These are phyloP conservation scores for Tenthredo livida DNA, from an alignment of 2,888 invertebrate species.

Conservation along the genomic window DNA sequence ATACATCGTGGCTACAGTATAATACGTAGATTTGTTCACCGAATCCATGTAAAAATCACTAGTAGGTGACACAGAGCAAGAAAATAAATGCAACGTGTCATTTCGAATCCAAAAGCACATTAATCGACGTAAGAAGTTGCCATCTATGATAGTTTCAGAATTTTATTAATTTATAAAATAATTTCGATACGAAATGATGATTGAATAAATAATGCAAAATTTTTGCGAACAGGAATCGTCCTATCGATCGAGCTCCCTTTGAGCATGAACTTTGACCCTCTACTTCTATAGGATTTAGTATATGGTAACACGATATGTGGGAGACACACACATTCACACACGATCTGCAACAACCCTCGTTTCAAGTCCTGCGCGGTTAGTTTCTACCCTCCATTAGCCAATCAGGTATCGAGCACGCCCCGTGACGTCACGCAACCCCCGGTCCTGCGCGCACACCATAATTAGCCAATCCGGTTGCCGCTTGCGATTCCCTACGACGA, in stretches of 20 bases:
- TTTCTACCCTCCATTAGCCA: constrained; percentile 63
- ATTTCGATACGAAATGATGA: background rate
- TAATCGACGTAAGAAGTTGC: too few relatives aligned
- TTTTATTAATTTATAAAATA: background rate
- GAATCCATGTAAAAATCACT: background rate
- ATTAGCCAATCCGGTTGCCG: constrained; percentile 73
- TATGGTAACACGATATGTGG: constrained; percentile 38
- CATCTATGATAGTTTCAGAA: background rate
- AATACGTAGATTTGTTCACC: background rate
- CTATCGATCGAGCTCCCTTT: background rate
- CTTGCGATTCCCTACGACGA: constrained; percentile 9
- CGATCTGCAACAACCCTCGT: constrained; percentile 16
- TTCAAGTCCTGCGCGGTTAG: background rate
- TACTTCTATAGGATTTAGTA: background rate
- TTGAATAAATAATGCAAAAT: too few relatives aligned
- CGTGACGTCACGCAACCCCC: constrained; percentile 66
- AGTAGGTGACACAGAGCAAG: background rate
- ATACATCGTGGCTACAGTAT: background rate
- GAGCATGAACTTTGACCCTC: background rate
- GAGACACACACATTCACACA: background rate
- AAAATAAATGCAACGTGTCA: background rate
- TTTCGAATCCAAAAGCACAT: background rate
- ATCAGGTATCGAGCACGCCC: constrained; percentile 71
- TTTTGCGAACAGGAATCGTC: too few relatives aligned
- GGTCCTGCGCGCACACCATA: constrained; percentile 62